Evolutionary conservation across 64 coral and sea anemone species (phyloP).

Genomic region (Trachythela sp.): DNA sequence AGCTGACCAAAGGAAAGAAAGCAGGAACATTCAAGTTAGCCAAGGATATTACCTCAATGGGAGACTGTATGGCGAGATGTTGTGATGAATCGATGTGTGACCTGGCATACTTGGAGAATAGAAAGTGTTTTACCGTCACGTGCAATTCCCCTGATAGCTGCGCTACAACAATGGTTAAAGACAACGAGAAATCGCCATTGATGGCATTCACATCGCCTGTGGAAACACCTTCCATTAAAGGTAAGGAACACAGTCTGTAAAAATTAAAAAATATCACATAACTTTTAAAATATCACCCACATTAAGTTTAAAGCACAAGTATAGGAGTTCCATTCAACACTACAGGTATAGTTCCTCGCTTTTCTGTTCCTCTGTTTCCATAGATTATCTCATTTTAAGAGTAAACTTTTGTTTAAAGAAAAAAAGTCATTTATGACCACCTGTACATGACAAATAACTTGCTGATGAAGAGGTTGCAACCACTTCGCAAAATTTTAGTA

Average conservation of each 20-base stretch:
- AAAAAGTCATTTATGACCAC: too few relatives aligned
- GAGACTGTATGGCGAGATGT: not conserved
- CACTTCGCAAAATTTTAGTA: too few relatives aligned
- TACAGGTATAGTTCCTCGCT: too few relatives aligned
- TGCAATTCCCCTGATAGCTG: not conserved
- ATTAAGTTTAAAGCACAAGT: too few relatives aligned
- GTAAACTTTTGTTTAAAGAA: too few relatives aligned
- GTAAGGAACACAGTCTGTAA: not conserved
- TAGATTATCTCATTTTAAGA: too few relatives aligned
- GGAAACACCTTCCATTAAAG: not conserved
- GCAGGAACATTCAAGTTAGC: not conserved
- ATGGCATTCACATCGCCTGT: not conserved
- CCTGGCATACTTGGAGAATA: not conserved
- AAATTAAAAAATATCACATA: too few relatives aligned
- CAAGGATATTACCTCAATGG: not conserved
- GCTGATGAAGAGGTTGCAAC: too few relatives aligned
- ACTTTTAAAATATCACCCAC: too few relatives aligned
- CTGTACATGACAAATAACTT: too few relatives aligned
- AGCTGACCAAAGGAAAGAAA: not conserved
- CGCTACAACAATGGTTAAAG: not conserved
- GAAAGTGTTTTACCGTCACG: constrained; percentile 17
- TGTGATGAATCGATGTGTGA: not conserved
- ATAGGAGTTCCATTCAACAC: too few relatives aligned
- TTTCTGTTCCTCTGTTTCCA: too few relatives aligned
- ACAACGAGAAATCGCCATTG: not conserved